Evolutionary conservation across 30 jellyfish, hydroid and myxozoan genomes (phyloP).

Genomic region (Mastigias papua): DNA sequence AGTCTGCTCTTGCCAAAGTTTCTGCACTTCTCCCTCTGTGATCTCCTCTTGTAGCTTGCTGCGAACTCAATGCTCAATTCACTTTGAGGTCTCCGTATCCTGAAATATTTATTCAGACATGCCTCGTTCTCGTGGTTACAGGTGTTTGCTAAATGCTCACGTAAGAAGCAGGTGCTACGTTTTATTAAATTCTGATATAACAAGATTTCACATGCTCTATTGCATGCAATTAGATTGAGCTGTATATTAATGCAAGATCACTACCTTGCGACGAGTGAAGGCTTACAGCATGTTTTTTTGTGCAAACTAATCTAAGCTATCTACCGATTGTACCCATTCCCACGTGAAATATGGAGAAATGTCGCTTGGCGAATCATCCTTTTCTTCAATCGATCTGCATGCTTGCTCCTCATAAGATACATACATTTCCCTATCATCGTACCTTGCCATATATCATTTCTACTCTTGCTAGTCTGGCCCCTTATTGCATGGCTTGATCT

Average conservation of each 20-base stretch:
- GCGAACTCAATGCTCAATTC: neutral
- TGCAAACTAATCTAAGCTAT: neutral
- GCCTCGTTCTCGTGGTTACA: slow-evolving; percentile 3
- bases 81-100: neutral
- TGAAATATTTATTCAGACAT: neutral
- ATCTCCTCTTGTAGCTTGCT: neutral
- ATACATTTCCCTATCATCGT: too few species aligned
- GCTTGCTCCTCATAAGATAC: too few species aligned
- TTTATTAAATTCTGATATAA: neutral
- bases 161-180: slow-evolving; percentile 14
- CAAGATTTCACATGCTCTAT: slow-evolving; percentile 1
- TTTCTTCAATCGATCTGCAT: too few species aligned
- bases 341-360: slow-evolving; percentile 1
- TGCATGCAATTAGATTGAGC: neutral
- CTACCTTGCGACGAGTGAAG: neutral
- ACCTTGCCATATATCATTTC: too few species aligned
- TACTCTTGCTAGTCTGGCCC: too few species aligned
- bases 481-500: too few species aligned
- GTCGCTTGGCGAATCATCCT: too few species aligned
- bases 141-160: neutral
- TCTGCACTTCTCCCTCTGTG: neutral
- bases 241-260: neutral
- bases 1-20: neutral
- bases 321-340: neutral
- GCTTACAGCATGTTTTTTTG: neutral